Percentiles rank a stretch among this genome's conserved stretches.
phyloP scores from a whole-genome alignment of 2,113 vertebrate genomes.

The Caranx ignobilis region DNA sequence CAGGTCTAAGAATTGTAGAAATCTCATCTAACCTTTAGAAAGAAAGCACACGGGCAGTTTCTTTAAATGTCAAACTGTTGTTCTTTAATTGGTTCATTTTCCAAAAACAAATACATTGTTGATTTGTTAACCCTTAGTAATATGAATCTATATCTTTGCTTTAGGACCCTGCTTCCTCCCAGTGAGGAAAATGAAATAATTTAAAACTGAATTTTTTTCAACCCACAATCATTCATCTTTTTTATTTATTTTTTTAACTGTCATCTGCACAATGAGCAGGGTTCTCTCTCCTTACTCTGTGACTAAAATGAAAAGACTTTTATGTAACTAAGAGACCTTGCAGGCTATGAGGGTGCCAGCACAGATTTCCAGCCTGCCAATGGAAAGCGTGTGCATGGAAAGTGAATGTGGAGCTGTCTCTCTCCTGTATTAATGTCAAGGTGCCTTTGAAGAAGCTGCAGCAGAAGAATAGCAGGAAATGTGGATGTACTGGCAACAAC shows the following conservation, averaged over 20 bases:
- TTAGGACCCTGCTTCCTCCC: neutral
- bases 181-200: conserved; percentile 3
- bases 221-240: conserved; percentile 2
- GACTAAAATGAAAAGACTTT: conserved; percentile 44
- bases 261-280: conserved; percentile 12
- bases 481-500: conserved; percentile 21
- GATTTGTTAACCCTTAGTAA: neutral
- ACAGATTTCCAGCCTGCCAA: conserved; percentile 38
- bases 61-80: neutral
- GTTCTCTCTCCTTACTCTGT: conserved; percentile 24
- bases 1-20: neutral
- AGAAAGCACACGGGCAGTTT: no score
- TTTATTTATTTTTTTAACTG: neutral
- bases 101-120: neutral
- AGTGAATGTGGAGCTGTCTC: conserved; percentile 36
- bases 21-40: neutral
- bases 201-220: neutral
- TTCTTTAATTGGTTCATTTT: neutral
- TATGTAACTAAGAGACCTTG: conserved; percentile 40
- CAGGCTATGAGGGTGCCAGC: conserved; percentile 38
- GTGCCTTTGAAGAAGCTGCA: conserved; percentile 58
- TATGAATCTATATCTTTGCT: neutral
- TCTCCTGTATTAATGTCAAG: conserved; percentile 39
- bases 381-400: conserved; percentile 40
- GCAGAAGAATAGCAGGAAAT: conserved; percentile 23